Conservation (phyloP, 2,113 vertebrate genomes). For the Meles meles region DNA sequence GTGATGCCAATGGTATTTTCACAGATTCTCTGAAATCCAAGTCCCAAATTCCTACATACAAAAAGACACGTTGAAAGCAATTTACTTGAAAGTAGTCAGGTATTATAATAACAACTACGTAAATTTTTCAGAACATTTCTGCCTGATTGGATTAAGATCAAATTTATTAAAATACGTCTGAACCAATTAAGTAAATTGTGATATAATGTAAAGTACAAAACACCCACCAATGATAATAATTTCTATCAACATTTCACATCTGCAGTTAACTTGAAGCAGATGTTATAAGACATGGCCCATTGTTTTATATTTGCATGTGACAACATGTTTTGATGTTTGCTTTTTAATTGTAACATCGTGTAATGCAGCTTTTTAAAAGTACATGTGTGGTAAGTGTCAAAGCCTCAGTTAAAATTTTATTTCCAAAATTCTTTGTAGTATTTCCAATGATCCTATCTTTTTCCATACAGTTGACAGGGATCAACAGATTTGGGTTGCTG, state of each 20-base stretch:
- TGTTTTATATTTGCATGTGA: constrained; percentile 80
- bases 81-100: constrained; percentile 64
- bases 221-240: constrained; percentile 74
- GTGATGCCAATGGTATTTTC: neutral
- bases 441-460: constrained; percentile 64
- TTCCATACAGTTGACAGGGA: neutral
- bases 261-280: constrained; percentile 82
- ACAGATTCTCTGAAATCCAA: constrained; percentile 22
- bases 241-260: constrained; percentile 83
- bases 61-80: constrained; percentile 53
- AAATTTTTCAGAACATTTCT: constrained; percentile 76
- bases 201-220: constrained; percentile 76
- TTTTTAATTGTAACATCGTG: constrained; percentile 82
- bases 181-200: constrained; percentile 79
- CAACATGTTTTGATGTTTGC: constrained; percentile 84
- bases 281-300: constrained; percentile 67
- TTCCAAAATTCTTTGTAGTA: constrained; percentile 64
- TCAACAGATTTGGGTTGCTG: neutral
- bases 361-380: constrained; percentile 73
- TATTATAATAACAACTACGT: constrained; percentile 72
- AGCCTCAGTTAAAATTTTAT: constrained; percentile 66
- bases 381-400: constrained; percentile 78
- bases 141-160: constrained; percentile 82
- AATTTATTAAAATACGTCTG: constrained; percentile 81
- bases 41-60: constrained; percentile 38